phyloP scores from a whole-genome alignment of 2,113 vertebrate species.

The Tringa solitaria region DNA sequence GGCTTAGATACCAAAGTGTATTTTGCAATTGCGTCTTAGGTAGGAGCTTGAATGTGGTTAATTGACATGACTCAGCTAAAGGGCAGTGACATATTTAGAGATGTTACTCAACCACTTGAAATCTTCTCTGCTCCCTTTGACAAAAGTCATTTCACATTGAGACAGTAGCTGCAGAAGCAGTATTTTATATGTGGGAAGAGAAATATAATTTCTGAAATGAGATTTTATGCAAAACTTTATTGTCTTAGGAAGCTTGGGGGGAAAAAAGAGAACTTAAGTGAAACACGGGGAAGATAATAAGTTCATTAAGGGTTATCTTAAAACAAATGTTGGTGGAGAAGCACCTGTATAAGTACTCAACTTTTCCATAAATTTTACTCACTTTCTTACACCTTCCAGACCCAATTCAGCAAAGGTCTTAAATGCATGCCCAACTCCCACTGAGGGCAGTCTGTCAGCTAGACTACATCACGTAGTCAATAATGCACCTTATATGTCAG shows the following conservation, averaged over 20 bases:
- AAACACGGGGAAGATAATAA: background rate
- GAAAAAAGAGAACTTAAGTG: no score
- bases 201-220: background rate
- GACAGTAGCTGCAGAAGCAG: background rate
- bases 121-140: background rate
- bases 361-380: background rate
- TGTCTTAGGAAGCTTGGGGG: background rate
- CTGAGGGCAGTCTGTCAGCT: background rate
- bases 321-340: background rate
- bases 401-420: background rate
- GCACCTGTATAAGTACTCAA: background rate
- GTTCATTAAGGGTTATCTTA: background rate
- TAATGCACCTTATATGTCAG: background rate
- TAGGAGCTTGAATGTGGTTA: background rate
- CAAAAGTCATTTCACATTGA: background rate
- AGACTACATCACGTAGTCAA: rapidly evolving
- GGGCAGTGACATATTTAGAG: background rate
- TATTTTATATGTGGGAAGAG: background rate
- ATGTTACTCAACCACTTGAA: background rate
- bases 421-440: background rate
- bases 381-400: background rate
- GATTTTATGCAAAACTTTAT: background rate
- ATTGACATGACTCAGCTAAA: background rate
- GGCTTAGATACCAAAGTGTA: background rate
- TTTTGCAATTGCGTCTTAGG: background rate